These are phyloP conservation scores for Hephaestus fuliginosus DNA, from an alignment of 2,797 vertebrate genomes.

Conservation along the genomic window DNA sequence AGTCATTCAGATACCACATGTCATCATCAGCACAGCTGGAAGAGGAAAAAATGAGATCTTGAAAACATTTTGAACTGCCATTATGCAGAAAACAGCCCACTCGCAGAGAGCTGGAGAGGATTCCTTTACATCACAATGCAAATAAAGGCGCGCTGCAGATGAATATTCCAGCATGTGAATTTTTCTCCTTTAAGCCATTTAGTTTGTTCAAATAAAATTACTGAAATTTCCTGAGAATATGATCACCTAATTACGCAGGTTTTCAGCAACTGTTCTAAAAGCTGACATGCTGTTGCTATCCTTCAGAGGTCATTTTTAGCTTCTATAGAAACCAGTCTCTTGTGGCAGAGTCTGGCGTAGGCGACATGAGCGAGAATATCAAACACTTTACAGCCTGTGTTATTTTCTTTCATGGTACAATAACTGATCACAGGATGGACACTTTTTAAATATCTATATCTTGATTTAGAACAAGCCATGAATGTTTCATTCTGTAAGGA, in stretches of 20 bases:
- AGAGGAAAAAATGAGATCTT: conserved; percentile 21
- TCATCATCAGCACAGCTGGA: conserved; percentile 28
- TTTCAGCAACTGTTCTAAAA: neutral
- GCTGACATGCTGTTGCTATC: neutral
- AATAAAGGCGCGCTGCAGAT: conserved; percentile 24
- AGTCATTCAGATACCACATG: conserved; percentile 31
- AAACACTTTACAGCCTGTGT: neutral
- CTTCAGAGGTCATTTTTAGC: conserved; percentile 9
- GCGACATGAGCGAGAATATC: neutral
- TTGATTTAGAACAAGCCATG: conserved; percentile 24
- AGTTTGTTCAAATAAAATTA: conserved; percentile 27
- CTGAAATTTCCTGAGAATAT: conserved; percentile 17
- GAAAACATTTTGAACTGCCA: conserved; percentile 41
- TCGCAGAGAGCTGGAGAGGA: conserved; percentile 22
- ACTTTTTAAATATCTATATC: conserved; percentile 5
- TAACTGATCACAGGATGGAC: conserved; percentile 41
- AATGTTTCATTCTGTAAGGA: conserved; percentile 19
- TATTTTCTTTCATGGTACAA: conserved; percentile 16
- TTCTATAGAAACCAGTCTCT: conserved; percentile 17
- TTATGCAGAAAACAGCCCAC: conserved; percentile 33
- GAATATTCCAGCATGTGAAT: conserved; percentile 9
- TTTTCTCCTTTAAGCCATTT: neutral
- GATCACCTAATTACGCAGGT: conserved; percentile 22
- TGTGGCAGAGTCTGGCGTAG: neutral
- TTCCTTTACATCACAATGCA: conserved; percentile 31